These are phyloP conservation scores for Athrips mouffetella DNA, from an alignment of 2,888 invertebrate genomes.

Conservation along the genomic window DNA sequence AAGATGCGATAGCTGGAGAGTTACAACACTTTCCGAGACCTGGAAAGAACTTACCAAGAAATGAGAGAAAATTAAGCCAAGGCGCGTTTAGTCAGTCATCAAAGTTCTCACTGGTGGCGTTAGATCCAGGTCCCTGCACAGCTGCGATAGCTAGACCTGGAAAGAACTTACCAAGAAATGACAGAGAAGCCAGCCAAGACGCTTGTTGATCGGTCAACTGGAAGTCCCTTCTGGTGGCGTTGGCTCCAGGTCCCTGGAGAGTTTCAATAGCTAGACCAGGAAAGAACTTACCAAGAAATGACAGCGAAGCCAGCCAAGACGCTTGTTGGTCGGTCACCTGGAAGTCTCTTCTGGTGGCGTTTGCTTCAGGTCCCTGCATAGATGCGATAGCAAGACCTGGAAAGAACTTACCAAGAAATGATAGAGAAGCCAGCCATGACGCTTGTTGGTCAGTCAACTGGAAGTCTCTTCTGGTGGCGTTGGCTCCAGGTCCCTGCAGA, in stretches of 20 bases:
- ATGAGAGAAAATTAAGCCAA: no score
- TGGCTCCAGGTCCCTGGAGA: neutral
- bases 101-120: no score
- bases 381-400: no score
- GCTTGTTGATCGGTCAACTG: neutral
- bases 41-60: no score
- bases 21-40: no score
- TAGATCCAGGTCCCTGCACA: no score
- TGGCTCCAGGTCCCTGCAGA: constrained; percentile 77
- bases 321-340: neutral
- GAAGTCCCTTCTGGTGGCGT: neutral
- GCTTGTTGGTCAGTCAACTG: constrained; percentile 83
- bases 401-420: constrained; percentile 78
- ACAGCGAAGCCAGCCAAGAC: neutral
- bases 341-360: neutral
- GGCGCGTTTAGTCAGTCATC: no score
- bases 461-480: constrained; percentile 73
- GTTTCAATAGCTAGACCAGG: constrained; percentile 76
- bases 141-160: no score
- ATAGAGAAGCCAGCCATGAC: constrained; percentile 86
- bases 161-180: constrained; percentile 3
- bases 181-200: neutral
- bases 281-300: constrained; percentile 8
- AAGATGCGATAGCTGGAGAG: constrained; percentile 84
- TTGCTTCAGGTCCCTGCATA: neutral